phyloP scores from a whole-genome alignment of 2,797 vertebrate species.

The Lithobates pipiens region DNA sequence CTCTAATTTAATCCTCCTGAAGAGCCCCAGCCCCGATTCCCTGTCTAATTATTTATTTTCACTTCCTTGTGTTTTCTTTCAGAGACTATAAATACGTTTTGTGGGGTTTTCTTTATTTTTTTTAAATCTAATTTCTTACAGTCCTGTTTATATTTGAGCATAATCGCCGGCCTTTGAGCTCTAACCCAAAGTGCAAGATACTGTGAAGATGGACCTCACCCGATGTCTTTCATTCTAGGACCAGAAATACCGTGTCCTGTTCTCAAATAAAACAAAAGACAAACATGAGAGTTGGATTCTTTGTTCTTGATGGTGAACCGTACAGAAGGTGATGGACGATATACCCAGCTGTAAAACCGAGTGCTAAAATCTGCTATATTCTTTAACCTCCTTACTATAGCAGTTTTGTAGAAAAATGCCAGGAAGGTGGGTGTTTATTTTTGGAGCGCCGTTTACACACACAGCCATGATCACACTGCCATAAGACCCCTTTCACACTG shows the following conservation, averaged over 20 bases:
- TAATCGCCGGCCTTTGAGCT: neutral
- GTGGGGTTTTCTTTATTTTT: too few species aligned
- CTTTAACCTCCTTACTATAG: too few species aligned
- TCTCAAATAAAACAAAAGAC: slow-evolving; percentile 1
- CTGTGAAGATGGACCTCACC: slow-evolving; percentile 21
- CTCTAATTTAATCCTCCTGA: neutral
- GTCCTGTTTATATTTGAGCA: neutral
- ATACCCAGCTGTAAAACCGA: too few species aligned
- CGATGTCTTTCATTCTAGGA: neutral
- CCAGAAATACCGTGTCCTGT: neutral
- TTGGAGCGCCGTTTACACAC: too few species aligned
- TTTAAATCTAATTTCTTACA: too few species aligned
- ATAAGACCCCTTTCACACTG: too few species aligned
- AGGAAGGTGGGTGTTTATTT: too few species aligned
- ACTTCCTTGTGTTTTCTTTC: neutral
- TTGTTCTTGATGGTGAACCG: neutral
- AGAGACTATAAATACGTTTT: too few species aligned
- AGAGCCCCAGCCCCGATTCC: neutral
- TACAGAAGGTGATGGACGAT: too few species aligned
- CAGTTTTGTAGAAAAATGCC: too few species aligned
- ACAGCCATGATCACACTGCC: too few species aligned
- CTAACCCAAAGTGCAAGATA: slow-evolving; percentile 21
- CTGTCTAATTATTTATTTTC: neutral
- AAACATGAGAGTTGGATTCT: neutral
- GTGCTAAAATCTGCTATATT: too few species aligned